Conservation (phyloP, 2,888 invertebrate genomes). For the Melipona bicolor region DNA sequence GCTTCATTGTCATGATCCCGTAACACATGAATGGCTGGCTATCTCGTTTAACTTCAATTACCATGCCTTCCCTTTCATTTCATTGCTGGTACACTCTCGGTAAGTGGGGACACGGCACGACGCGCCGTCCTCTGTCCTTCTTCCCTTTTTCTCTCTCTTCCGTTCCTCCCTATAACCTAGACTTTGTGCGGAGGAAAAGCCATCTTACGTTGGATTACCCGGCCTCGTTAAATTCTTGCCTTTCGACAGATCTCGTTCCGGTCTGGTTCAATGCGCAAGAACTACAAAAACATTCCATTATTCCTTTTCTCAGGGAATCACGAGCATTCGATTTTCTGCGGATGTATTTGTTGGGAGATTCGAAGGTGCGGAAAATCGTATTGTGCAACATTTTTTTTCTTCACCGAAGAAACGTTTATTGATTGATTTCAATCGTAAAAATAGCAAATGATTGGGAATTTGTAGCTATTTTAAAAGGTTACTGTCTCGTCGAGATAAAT, state of each 20-base stretch:
- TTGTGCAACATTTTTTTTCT: too few relatives aligned
- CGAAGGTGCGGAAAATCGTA: too few relatives aligned
- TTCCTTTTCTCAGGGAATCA: constrained; percentile 4
- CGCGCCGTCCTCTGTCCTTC: constrained; percentile 36
- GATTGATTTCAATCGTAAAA: too few relatives aligned
- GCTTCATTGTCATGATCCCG: constrained; percentile 77
- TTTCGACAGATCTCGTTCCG: constrained; percentile 48
- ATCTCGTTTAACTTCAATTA: constrained; percentile 81
- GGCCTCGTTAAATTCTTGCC: constrained; percentile 74
- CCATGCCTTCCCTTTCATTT: constrained; percentile 76
- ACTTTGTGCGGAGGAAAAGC: constrained; percentile 74
- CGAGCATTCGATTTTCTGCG: too few relatives aligned
- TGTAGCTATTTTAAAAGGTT: not conserved
- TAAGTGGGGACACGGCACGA: constrained; percentile 47
- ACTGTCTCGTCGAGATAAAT: not conserved
- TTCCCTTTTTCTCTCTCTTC: constrained; percentile 42
- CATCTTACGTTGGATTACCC: constrained; percentile 72
- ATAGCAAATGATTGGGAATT: not conserved
- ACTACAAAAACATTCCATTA: not conserved
- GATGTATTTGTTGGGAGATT: too few relatives aligned
- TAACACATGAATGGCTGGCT: constrained; percentile 76
- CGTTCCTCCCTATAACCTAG: constrained; percentile 34
- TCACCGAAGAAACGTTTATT: too few relatives aligned
- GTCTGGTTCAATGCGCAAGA: not conserved
- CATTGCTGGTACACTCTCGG: constrained; percentile 51